Base-by-base conservation (phyloP, 2,888 invertebrate species). In the Sympetrum striolatum region DNA sequence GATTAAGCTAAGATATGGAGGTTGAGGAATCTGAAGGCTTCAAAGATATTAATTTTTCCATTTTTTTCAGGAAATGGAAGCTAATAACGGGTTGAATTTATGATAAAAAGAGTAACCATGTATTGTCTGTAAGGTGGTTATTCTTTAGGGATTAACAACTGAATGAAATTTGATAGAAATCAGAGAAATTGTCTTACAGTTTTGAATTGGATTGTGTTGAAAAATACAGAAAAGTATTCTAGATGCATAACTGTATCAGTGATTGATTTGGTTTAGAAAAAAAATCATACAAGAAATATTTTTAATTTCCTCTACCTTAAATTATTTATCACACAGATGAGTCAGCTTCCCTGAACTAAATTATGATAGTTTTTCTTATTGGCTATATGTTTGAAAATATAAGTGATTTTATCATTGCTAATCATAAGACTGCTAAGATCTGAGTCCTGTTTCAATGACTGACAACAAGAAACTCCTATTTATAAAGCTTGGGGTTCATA, bases 31-130 rank as follows among this genome's bases (percentile, higher is more conserved):
- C 86, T 86, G 60, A 37, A n/a, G 60, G 86, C 86, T 86, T 86
- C 64, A 64, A 64, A 86, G 60, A 64, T 60, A 53, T 86, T 86
- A 64, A 37, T 86, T 86, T 86, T 86, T 86, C 60, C 86, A 86
- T 86, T 86, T 86, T 48, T 82, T 86, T 86, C 60, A 86, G 58
- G 86, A 86, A 86, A 86, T 86, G 60, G 60, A 86, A 58, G 58
- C 86, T 60, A 22, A 60, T n/a, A 39, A 86, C 39, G 86, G 86
- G 37, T 37, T 60, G 60, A 58, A 86, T 86, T 60, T 60, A 64
- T 60, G 39, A 14, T 60, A 60, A 37, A 86, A 37, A 86, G 35
- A 60, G 53, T 58, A 60, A n/a, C 60, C 22, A 39, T 64, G 4
- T 37, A 60, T 22, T 86, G 60, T 37, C 31, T 31, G 31, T 73